These are phyloP conservation scores for Gnatocerus cornutus DNA, from an alignment of 2,888 invertebrate genomes.

Conservation along the genomic window DNA sequence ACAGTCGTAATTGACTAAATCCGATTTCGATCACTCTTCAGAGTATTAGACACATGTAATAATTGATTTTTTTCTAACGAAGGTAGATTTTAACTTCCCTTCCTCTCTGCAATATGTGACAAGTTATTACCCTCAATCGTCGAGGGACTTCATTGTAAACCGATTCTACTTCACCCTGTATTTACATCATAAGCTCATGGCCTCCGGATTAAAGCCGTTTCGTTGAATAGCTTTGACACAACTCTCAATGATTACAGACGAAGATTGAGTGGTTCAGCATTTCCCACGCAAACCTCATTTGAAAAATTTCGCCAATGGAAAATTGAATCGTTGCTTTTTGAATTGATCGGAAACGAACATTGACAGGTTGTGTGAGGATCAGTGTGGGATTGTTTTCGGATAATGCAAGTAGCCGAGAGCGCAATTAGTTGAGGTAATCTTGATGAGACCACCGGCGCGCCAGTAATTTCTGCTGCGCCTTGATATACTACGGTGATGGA, in stretches of 20 bases:
- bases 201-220: conserved; percentile 52
- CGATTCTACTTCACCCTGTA: not conserved
- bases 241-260: conserved; percentile 1
- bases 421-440: conserved; percentile 56
- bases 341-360: conserved; percentile 1
- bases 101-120: not conserved
- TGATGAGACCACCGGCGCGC: conserved; percentile 61
- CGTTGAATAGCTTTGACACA: conserved; percentile 11
- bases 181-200: conserved; percentile 50
- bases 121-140: not conserved
- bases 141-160: not conserved
- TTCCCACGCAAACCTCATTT: not conserved
- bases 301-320: not conserved
- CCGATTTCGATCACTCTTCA: conserved; percentile 37
- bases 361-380: conserved; percentile 7
- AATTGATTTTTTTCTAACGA: not conserved
- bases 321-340: not conserved
- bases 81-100: not conserved
- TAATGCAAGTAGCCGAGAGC: conserved; percentile 32
- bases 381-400: conserved; percentile 10
- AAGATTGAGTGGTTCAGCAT: not conserved
- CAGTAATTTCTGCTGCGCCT: conserved; percentile 61
- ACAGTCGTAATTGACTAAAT: conserved; percentile 19
- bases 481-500: conserved; percentile 60
- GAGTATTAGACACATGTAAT: not conserved